Conservation (phyloP, 2,113 vertebrate species). For the Aegithalos caudatus region DNA sequence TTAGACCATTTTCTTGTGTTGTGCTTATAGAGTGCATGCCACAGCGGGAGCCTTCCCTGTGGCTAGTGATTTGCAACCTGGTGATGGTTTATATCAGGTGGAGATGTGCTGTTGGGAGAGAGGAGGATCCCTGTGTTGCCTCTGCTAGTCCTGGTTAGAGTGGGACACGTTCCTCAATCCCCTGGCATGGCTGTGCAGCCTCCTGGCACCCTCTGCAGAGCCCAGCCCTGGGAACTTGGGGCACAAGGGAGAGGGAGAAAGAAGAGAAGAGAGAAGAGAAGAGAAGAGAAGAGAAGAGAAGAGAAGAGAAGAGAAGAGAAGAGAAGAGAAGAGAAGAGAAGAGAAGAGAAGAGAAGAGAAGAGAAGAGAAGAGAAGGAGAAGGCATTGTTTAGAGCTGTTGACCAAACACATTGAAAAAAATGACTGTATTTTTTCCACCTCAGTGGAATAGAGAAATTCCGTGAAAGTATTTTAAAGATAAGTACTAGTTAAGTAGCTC, state of each 20-base stretch:
- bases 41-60: neutral
- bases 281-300: too few species aligned
- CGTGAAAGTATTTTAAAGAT: conserved; percentile 16
- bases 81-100: neutral
- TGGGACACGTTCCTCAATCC: neutral
- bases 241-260: too few species aligned
- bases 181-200: fast-evolving
- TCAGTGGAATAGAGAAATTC: conserved; percentile 18
- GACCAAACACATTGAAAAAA: neutral
- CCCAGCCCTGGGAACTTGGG: neutral
- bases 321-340: too few species aligned
- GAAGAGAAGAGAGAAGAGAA: too few species aligned
- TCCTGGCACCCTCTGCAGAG: neutral
- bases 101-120: neutral
- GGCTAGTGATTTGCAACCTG: neutral
- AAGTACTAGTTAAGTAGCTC: conserved; percentile 34
- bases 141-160: neutral
- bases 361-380: too few species aligned
- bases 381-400: neutral
- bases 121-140: neutral
- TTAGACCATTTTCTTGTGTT: neutral
- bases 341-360: too few species aligned
- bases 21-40: neutral
- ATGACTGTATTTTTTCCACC: neutral
- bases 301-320: too few species aligned